Base-by-base conservation (phyloP, 2,797 vertebrate species). In the Galaxias olidus region DNA sequence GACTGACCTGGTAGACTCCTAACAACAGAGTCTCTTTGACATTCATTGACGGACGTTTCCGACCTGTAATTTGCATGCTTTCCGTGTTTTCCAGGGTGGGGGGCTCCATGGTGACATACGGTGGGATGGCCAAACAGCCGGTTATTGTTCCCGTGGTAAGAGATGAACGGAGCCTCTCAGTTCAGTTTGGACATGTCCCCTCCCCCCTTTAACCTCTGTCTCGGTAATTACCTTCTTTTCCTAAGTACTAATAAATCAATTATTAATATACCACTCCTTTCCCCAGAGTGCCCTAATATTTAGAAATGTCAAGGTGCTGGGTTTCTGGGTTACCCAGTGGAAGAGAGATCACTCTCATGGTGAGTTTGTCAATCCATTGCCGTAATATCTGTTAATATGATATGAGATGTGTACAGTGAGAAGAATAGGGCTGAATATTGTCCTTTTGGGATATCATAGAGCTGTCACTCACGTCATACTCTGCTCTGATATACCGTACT, bases 301-400 rank as follows among this genome's bases (percentile, higher is more conserved):
- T 78, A 96, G 94, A 71, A 92, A 98, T 19, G 80, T 97, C 70
- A 94, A 88, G 73, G 83, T 99, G 68, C 88, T 89, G 0, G 97
- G 97, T 3, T 98, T 99, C 87, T 99, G 96, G 97, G 89, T 98
- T 75, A 96, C 96, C 0, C 93, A 93, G 65, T 99, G 97, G 97
- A 95, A 93, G 77, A 94, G 78, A 78, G 84, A 94, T 15, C 91
- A 95, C 0, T 76, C 81, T 0, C 83, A 89, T 1, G 91, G 97
- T 98, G 71, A 92, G 93, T 79, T 15, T 9, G 2, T 30, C 30
- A 30, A 30, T 30, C 30, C 30, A 2, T 30, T 30, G 30, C 30
- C 30, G 3, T 6, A 30, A 30, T 30, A 30, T 30, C 30, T 30
- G 30, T 30, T 30, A 30, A 3, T 30, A 6, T 30, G 30, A 3